Evolutionary conservation across 2,888 invertebrate genomes (phyloP).

Genomic region (Tuta absoluta): DNA sequence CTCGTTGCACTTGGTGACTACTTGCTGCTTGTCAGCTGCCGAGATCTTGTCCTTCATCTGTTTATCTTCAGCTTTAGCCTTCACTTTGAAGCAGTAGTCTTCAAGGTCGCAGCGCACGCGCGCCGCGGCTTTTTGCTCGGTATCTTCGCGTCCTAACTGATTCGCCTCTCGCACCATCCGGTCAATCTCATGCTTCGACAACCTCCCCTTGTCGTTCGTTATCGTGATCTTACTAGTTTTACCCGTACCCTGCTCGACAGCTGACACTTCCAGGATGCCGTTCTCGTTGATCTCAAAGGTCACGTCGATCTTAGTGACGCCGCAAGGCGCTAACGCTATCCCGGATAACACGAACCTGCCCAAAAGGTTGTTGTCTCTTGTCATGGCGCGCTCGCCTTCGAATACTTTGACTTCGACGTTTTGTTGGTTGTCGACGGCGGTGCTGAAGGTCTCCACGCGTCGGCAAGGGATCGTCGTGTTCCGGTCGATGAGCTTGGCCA

Average conservation of each 20-base stretch:
- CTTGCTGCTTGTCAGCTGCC: neutral
- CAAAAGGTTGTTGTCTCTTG: conserved; percentile 2
- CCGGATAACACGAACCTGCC: neutral
- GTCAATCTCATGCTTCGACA: conserved; percentile 3
- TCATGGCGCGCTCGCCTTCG: no score
- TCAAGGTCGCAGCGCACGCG: conserved; percentile 2
- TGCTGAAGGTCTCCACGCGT: neutral
- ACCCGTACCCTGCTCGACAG: neutral
- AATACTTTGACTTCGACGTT: neutral
- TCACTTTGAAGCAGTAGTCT: conserved; percentile 2
- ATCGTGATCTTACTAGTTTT: neutral
- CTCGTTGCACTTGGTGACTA: neutral
- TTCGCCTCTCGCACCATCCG: neutral
- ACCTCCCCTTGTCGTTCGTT: conserved; percentile 22
- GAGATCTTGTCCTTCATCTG: neutral
- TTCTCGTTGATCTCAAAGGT: conserved; percentile 7
- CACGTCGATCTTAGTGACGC: neutral
- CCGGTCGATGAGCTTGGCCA: conserved; percentile 11
- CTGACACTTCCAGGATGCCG: neutral
- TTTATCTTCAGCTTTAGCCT: conserved; percentile 6
- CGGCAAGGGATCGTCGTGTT: conserved; percentile 10
- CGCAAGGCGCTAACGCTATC: neutral
- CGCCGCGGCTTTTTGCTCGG: neutral
- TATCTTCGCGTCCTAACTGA: conserved; percentile 1
- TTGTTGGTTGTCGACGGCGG: conserved; percentile 11